These are phyloP conservation scores for Grallaria varia DNA, from an alignment of 2,113 vertebrate species.

Conservation along the genomic window DNA sequence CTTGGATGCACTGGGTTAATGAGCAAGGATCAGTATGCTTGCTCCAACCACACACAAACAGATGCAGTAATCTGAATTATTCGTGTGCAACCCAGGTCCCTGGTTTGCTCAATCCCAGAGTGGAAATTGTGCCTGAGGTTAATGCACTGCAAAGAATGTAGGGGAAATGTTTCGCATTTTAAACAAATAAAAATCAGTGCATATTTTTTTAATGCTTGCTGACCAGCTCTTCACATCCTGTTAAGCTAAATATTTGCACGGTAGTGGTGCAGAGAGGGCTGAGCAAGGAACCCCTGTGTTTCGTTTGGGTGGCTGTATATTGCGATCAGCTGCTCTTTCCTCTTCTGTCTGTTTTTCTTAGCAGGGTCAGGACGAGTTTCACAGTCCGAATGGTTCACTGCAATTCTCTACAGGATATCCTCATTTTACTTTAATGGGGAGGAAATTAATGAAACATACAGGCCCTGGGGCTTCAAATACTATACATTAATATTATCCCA, in stretches of 20 bases:
- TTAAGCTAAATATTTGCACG: conserved; percentile 72
- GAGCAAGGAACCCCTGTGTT: conserved; percentile 52
- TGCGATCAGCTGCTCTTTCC: conserved; percentile 66
- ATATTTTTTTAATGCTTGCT: conserved; percentile 65
- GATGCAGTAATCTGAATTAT: conserved; percentile 14
- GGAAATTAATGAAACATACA: conserved; percentile 80
- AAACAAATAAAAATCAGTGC: conserved; percentile 65
- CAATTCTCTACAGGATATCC: conserved; percentile 79
- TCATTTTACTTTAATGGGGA: conserved; percentile 77
- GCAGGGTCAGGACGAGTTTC: conserved; percentile 73
- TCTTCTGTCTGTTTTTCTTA: conserved; percentile 74
- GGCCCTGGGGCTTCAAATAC: conserved; percentile 72
- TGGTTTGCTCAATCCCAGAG: conserved; percentile 26
- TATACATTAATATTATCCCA: conserved; percentile 78
- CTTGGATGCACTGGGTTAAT: background rate
- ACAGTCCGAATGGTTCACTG: conserved; percentile 73
- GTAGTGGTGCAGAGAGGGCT: conserved; percentile 45
- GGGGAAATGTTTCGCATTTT: conserved; percentile 65
- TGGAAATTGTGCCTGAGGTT: conserved; percentile 50
- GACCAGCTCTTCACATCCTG: conserved; percentile 69
- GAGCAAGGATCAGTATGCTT: background rate
- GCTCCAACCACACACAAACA: background rate
- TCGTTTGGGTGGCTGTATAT: conserved; percentile 60
- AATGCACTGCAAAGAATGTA: conserved; percentile 65
- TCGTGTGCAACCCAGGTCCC: conserved; percentile 23